Evolutionary conservation across 2,797 vertebrate genomes (phyloP), one percentile per base, ranked within the genome.

Genomic region (Malacoraja senta): DNA sequence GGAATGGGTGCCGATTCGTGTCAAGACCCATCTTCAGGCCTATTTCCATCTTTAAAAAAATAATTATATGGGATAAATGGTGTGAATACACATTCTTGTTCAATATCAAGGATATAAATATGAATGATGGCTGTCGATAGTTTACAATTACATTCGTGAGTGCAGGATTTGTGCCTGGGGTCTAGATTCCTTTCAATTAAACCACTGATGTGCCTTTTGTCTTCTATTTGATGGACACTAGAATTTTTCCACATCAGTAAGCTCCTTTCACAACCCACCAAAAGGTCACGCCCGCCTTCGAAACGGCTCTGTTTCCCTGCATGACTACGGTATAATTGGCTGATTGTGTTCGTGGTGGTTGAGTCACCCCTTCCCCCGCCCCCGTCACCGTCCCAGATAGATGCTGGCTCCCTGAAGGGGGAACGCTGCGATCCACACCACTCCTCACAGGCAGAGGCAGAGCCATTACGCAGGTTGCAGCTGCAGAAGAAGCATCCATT

Each of bases 381-480:
- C 93, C 95, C 94, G 94, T 94, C 94, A 76, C 71, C 32, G 94
- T 91, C 94, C 94, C 84, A 88, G 95, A 95, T 95, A 95, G 93
- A 71, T 81, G 94, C 95, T 94, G 94, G 94, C 93, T 94, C 95
- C 94, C 94, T 53, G 94, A 95, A 95, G 96, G 96, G 95, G 44
- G 95, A 92, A 94, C 93, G 95, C 95, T 92, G 71, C 21, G 71
- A 92, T 95, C 96, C 94, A 95, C 95, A 95, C 94, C 94, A 95
- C 95, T 95, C 93, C 94, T 95, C 93, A 94, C 95, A 94, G 94
- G 94, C 95, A 93, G 96, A 95, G 95, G 94, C 95, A 93, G 95
- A 81, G 95, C 95, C 95, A 95, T 95, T 96, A 96, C 96, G 96
- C 96, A 96, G 96, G 96, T 96, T 95, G 96, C 93, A 95, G 95